A percentile compares a stretch with the other conserved stretches of the same genome.
Conservation (phyloP, 2,888 invertebrate species). For the Crematogaster levior region DNA sequence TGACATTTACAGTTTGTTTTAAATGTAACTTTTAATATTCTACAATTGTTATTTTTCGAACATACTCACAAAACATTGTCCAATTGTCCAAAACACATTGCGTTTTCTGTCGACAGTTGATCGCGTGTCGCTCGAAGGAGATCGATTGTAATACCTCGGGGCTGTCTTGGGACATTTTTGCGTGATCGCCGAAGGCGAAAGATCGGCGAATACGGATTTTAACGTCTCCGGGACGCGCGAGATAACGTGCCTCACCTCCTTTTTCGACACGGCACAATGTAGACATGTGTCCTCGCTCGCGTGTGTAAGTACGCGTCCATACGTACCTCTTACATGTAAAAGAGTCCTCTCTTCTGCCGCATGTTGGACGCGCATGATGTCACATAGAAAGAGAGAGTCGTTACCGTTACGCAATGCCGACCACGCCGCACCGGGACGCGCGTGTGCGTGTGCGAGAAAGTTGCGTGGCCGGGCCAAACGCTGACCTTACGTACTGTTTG, state of each 20-base stretch:
- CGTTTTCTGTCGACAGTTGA: background rate
- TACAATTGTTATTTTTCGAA: background rate
- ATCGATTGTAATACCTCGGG: slow-evolving; percentile 19
- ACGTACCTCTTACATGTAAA: background rate
- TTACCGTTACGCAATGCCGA: slow-evolving; percentile 84
- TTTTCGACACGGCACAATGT: slow-evolving; percentile 10
- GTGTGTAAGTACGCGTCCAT: background rate
- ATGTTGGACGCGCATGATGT: slow-evolving; percentile 79
- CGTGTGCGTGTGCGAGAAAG: slow-evolving; percentile 77
- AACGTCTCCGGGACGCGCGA: background rate
- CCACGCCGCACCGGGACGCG: slow-evolving; percentile 70
- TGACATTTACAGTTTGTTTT: background rate
- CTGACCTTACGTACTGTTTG: slow-evolving; percentile 83
- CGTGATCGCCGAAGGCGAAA: slow-evolving; percentile 29
- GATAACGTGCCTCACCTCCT: slow-evolving; percentile 28
- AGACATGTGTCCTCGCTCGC: background rate
- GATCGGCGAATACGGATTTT: slow-evolving; percentile 19
- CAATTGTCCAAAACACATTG: background rate
- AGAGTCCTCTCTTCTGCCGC: slow-evolving; percentile 42
- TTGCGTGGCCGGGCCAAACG: slow-evolving; percentile 80
- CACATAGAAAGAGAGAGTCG: slow-evolving; percentile 85
- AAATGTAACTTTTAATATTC: background rate
- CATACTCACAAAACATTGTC: background rate
- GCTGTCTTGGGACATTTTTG: slow-evolving; percentile 3
- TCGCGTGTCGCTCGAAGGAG: background rate